phyloP scores from a whole-genome alignment of 2,113 vertebrate species.

The Orientallactaga bullata region DNA sequence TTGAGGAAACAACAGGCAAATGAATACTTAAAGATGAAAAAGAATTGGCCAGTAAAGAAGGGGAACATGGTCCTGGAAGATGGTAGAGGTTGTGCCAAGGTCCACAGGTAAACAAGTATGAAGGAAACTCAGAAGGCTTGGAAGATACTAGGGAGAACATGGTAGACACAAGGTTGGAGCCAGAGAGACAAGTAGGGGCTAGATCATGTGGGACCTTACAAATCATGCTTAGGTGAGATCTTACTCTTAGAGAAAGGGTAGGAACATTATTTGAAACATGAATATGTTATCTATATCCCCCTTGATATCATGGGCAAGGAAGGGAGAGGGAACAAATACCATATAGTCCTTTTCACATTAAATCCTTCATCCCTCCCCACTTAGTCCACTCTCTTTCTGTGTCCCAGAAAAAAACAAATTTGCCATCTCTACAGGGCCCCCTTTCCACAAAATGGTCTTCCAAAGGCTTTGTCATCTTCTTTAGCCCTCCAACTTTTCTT shows the following conservation, averaged over 20 bases:
- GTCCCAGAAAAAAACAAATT: background rate
- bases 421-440: background rate
- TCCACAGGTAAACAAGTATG: background rate
- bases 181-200: background rate
- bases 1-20: background rate
- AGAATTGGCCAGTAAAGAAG: background rate
- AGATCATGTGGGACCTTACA: background rate
- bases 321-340: background rate
- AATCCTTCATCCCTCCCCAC: background rate
- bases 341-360: background rate
- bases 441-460: background rate
- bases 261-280: background rate
- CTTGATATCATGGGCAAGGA: background rate
- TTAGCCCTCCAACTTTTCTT: background rate
- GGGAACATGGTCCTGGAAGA: background rate
- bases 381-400: background rate
- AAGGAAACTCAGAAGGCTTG: background rate
- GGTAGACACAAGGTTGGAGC: background rate
- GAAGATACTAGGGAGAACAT: background rate
- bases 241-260: background rate
- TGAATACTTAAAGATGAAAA: background rate
- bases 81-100: background rate
- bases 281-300: background rate
- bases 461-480: background rate
- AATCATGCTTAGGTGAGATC: background rate